Conservation (phyloP, 2,888 invertebrate genomes). For the Thymelicus sylvestris region DNA sequence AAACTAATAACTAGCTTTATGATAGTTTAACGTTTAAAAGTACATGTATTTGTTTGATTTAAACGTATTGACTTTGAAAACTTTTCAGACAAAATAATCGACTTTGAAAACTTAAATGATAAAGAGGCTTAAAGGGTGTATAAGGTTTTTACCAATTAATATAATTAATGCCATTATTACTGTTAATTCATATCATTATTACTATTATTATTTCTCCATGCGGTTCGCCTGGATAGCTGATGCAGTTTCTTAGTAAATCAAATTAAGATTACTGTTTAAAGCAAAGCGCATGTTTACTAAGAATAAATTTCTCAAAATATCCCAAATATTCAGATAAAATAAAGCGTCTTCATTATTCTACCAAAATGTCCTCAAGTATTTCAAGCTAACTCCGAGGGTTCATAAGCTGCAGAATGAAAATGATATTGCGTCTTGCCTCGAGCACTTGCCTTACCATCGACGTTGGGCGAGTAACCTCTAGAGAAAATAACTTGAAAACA, state of each 20-base stretch:
- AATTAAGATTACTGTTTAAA: background rate
- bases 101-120: too few species aligned
- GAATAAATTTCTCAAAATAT: constrained; percentile 10
- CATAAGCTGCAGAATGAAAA: constrained; percentile 47
- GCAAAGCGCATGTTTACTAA: background rate
- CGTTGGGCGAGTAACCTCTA: background rate
- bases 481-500: background rate
- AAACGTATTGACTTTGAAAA: background rate
- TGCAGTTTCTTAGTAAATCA: too few species aligned
- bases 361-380: constrained; percentile 30
- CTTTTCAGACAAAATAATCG: background rate
- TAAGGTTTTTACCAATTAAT: too few species aligned
- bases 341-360: constrained; percentile 25
- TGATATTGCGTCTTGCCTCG: constrained; percentile 50
- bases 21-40: background rate
- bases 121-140: too few species aligned
- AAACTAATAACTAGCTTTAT: background rate
- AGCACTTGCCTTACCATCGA: background rate
- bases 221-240: too few species aligned
- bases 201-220: too few species aligned
- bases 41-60: background rate
- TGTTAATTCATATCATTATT: too few species aligned
- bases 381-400: constrained; percentile 29
- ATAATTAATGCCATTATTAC: too few species aligned
- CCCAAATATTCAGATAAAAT: constrained; percentile 20